A percentile compares a stretch with the other conserved stretches of the same genome.
Conservation (phyloP, 2,113 vertebrate species). For the Jacana jacana region DNA sequence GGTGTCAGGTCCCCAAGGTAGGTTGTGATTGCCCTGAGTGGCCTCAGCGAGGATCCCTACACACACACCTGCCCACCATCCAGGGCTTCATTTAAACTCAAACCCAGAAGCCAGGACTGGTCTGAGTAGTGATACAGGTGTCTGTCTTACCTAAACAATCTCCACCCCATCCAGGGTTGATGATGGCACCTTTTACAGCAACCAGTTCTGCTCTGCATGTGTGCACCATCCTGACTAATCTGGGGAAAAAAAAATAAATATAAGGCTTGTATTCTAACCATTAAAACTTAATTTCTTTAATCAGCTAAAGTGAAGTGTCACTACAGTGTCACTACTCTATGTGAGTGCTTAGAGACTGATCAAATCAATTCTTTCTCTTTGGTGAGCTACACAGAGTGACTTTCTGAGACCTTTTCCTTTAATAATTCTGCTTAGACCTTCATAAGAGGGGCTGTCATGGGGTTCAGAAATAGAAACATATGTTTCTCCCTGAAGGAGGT, state of each 20-base stretch:
- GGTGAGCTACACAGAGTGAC: not conserved
- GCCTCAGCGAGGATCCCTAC: not conserved
- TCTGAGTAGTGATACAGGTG: fast-evolving
- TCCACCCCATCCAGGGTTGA: too few relatives aligned
- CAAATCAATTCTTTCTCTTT: not conserved
- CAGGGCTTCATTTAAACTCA: not conserved
- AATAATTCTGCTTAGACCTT: conserved; percentile 14
- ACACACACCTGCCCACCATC: too few relatives aligned
- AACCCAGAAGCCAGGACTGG: not conserved
- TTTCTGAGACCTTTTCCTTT: conserved; percentile 12
- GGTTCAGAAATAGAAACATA: conserved; percentile 24
- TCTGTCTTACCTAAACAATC: not conserved
- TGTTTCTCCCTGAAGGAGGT: not conserved
- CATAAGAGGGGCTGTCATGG: not conserved
- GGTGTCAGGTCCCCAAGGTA: not conserved
- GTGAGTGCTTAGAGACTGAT: not conserved
- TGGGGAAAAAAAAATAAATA: fast-evolving
- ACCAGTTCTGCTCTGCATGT: not conserved
- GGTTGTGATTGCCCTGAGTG: not conserved
- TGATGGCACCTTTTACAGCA: not conserved
- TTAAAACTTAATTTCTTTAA: not conserved
- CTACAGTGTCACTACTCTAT: not conserved
- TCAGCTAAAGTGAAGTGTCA: not conserved
- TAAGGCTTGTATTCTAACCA: not conserved
- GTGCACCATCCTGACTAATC: fast-evolving